Evolutionary conservation across 2,888 invertebrate species (phyloP).

Genomic region (Galerucella calmariensis): DNA sequence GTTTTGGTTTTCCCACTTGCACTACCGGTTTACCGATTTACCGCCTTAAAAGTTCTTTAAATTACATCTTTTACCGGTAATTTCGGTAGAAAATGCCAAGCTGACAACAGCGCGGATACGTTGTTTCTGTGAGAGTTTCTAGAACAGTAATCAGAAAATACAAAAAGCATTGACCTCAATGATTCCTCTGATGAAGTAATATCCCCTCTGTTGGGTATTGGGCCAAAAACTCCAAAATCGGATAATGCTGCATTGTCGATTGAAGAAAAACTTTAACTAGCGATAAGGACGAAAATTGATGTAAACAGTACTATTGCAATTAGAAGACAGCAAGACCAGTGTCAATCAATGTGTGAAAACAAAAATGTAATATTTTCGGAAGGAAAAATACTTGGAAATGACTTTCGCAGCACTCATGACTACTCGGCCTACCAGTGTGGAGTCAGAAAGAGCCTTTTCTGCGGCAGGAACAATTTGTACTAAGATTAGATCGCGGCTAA

Average conservation of each 20-base stretch:
- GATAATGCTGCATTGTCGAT: neutral
- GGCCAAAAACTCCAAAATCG: neutral
- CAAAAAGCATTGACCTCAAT: neutral
- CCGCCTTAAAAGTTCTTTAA: neutral
- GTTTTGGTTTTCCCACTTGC: too few species aligned
- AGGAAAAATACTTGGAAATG: neutral
- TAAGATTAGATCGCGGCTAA: too few species aligned
- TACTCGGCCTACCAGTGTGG: neutral
- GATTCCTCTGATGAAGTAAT: too few species aligned
- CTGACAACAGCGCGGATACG: too few species aligned
- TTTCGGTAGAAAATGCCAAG: too few species aligned
- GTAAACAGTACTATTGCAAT: neutral
- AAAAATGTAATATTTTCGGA: neutral
- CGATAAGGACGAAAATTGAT: too few species aligned
- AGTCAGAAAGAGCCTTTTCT: neutral
- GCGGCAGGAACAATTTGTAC: too few species aligned
- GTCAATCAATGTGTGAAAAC: too few species aligned
- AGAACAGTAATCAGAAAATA: neutral
- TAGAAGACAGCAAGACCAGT: neutral
- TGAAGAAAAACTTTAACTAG: neutral
- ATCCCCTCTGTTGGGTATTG: too few species aligned
- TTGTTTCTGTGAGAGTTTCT: too few species aligned
- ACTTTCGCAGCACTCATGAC: neutral
- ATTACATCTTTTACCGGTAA: too few species aligned
- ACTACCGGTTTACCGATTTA: constrained; percentile 4